phyloP scores from a whole-genome alignment of 2,113 vertebrate species.

The Pangasianodon gigas region DNA sequence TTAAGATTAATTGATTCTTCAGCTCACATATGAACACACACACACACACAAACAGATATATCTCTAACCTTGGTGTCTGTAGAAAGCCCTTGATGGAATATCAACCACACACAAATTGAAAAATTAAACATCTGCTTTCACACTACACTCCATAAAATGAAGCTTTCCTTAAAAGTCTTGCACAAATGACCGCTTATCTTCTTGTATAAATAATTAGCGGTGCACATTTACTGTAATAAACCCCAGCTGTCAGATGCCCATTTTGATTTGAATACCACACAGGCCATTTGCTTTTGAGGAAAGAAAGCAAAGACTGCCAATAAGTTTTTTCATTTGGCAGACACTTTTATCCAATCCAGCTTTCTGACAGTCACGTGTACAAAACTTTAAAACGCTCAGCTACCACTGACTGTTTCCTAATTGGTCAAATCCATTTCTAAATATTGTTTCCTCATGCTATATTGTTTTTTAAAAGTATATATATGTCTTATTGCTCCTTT shows the following conservation, averaged over 20 bases:
- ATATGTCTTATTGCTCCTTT: neutral
- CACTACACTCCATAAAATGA: constrained; percentile 8
- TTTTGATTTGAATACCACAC: constrained; percentile 14
- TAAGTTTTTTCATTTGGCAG: neutral
- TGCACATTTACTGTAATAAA: constrained; percentile 15
- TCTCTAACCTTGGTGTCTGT: neutral
- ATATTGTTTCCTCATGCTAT: neutral
- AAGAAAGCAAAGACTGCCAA: constrained; percentile 8
- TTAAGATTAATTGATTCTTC: neutral
- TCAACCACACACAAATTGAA: constrained; percentile 1
- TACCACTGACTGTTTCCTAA: neutral
- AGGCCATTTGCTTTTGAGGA: constrained; percentile 1
- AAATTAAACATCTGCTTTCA: constrained; percentile 5
- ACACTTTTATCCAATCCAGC: neutral
- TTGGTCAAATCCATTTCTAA: constrained; percentile 6
- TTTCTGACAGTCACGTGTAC: neutral
- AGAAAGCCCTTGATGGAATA: neutral
- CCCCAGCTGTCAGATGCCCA: constrained; percentile 21
- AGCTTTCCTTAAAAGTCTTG: constrained; percentile 1
- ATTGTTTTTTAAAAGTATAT: neutral
- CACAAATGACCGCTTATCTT: neutral
- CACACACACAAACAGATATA: neutral
- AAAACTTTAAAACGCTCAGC: neutral
- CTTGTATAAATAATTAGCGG: constrained; percentile 22
- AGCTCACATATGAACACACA: constrained; percentile 9